phyloP scores from a whole-genome alignment of 1,140 invertebrate species.

The Hyles euphorbiae region DNA sequence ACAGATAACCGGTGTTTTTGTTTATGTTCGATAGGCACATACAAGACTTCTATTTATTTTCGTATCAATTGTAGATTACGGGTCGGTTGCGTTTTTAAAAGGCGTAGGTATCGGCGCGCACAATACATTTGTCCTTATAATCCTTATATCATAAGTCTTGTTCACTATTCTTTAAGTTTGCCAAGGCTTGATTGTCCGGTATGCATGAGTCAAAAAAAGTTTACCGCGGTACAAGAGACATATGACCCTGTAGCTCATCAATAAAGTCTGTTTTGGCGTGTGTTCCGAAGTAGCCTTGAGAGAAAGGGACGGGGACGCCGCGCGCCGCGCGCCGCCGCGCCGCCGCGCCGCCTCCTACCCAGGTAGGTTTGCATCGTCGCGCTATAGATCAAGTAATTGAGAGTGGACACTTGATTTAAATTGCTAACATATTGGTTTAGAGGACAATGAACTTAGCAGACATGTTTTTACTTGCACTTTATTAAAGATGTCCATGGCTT shows the following conservation, averaged over 20 bases:
- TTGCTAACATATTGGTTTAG: not conserved
- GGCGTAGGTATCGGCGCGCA: too few species aligned
- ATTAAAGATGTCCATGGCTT: too few species aligned
- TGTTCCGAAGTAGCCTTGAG: slow-evolving; percentile 48
- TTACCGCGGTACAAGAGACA: slow-evolving; percentile 12
- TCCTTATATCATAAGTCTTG: slow-evolving; percentile 5
- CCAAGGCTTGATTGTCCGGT: slow-evolving; percentile 42
- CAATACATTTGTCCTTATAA: too few species aligned
- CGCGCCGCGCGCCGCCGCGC: slow-evolving; percentile 37
- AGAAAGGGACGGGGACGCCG: slow-evolving; percentile 56
- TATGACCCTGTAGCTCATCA: slow-evolving; percentile 8
- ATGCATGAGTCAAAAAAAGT: slow-evolving; percentile 40
- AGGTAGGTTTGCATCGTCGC: slow-evolving; percentile 48
- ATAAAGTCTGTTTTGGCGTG: slow-evolving; percentile 35
- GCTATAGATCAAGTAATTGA: slow-evolving; percentile 28
- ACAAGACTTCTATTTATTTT: not conserved
- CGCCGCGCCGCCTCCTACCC: slow-evolving; percentile 52
- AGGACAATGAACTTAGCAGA: not conserved
- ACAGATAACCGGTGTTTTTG: slow-evolving; percentile 47
- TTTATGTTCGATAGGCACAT: slow-evolving; percentile 38
- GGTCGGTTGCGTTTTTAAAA: too few species aligned
- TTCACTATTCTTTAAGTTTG: slow-evolving; percentile 20
- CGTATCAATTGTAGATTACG: slow-evolving; percentile 6
- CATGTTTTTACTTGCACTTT: too few species aligned
- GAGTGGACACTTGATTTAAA: slow-evolving; percentile 20